Evolutionary conservation across 1,140 invertebrate species (phyloP), one percentile per base, ranked within the genome.

Genomic region (Cydia splendana): DNA sequence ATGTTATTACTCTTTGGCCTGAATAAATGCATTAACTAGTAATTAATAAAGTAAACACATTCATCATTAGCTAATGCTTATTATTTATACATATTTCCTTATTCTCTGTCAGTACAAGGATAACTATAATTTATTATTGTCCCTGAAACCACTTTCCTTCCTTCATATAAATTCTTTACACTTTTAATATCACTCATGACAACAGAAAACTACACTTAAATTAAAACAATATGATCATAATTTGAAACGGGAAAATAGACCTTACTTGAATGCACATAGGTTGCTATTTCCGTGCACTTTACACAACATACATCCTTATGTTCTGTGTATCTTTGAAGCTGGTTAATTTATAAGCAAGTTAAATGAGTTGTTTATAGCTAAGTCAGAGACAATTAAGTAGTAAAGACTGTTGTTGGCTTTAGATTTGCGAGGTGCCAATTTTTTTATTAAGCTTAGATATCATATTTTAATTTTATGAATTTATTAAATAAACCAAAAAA

Each of bases 271-370:
- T 12, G 9, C 9, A 24, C 9, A 18, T 24, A 62, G 57, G 57
- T 62, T 20, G 57, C 2, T 62, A 62, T 20, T 62, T 10, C 57
- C 20, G 12, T 62, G 20, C 5, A 12, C 18, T 24, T 62, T 24
- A 12, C 9, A 62, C n/a, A 62, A 62, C 20, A 12, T 20, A 10
- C 7, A 24, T 5, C 9, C 7, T 24, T 24, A 62, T 24, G n/a
- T 62, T 13, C 20, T 24, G 9, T 2, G 6, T 18, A 18, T 12
- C 18, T 62, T 62, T n/a, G n/a, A 53, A 53, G 20, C 20, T 62
- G 18, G 57, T 62, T 62, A 62, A 62, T 62, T 62, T 62, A 62
- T 62, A 24, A 62, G 51, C 51, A n/a, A 53, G 7, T 24, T 62
- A 62, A 62, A 24, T 10, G 57, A 62, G 57, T 62, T 62, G 57